Percentiles rank a stretch among this genome's conserved stretches.
Conservation (phyloP, 2,797 vertebrate genomes). For the Hirundo rustica region DNA sequence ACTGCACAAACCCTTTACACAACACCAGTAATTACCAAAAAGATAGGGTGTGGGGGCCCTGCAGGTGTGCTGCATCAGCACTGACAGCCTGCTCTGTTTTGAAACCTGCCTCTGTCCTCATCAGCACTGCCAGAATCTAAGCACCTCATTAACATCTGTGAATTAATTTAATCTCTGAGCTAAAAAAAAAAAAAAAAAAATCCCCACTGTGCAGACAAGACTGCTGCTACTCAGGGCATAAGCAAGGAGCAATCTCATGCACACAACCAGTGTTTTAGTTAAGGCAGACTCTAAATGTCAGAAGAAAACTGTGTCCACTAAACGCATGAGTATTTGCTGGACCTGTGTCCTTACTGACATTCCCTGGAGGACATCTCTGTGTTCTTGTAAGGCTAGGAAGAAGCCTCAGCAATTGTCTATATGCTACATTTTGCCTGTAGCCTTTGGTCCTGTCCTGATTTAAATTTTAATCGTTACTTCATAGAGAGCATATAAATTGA, state of each 20-base stretch:
- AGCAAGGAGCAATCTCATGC: neutral
- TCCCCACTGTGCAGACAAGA: neutral
- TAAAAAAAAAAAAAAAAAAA: neutral
- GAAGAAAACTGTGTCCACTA: neutral
- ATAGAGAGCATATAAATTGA: neutral
- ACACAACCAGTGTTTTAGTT: neutral
- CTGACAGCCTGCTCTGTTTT: neutral
- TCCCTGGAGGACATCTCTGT: neutral
- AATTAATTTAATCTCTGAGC: neutral
- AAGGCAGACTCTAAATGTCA: neutral
- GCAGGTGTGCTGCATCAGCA: neutral
- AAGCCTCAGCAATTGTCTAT: neutral
- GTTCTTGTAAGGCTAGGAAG: accelerated
- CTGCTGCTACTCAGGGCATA: neutral
- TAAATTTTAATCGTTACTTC: neutral
- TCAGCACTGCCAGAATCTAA: neutral
- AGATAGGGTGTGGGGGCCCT: accelerated
- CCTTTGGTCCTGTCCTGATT: neutral
- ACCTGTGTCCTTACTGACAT: neutral
- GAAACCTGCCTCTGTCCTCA: neutral
- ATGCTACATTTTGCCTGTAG: neutral
- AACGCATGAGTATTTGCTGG: neutral
- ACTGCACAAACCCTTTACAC: neutral
- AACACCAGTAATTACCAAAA: neutral
- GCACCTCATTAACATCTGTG: neutral